phyloP scores from a whole-genome alignment of 2,797 vertebrate species.

The Margarornis squamiger region DNA sequence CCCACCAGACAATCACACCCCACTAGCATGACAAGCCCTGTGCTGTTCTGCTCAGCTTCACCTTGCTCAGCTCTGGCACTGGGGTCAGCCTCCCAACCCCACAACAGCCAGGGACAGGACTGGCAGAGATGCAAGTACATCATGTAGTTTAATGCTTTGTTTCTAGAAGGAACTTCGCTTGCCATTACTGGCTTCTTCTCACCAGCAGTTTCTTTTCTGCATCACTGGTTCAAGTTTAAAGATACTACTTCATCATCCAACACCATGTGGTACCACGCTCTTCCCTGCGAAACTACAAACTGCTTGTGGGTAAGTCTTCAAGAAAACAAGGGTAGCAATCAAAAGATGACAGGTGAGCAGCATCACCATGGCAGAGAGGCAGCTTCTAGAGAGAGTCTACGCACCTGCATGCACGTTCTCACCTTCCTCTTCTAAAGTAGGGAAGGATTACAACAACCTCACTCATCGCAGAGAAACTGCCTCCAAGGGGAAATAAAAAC shows the following conservation, averaged over 20 bases:
- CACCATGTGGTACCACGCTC: neutral
- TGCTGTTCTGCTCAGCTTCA: accelerated
- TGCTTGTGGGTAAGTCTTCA: accelerated
- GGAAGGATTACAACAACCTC: neutral
- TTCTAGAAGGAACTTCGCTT: neutral
- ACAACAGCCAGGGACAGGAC: neutral
- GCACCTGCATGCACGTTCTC: neutral
- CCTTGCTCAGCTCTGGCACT: neutral
- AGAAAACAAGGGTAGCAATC: neutral
- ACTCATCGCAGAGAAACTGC: neutral
- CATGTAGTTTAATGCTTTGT: neutral
- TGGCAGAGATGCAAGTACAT: accelerated
- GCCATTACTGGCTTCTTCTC: neutral
- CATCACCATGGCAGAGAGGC: neutral
- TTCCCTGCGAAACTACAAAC: neutral
- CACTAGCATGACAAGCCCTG: neutral
- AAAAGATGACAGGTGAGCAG: neutral
- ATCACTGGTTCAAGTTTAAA: neutral
- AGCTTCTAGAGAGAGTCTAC: neutral
- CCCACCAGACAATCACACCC: neutral
- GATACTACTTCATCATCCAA: neutral
- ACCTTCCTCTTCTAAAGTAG: neutral
- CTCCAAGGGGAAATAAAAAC: conserved; percentile 18
- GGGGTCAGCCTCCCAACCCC: neutral
- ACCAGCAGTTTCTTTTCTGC: neutral